Evolutionary conservation across 2,113 vertebrate species (phyloP), one percentile per base, ranked within the genome.

Genomic region (Progne subis): DNA sequence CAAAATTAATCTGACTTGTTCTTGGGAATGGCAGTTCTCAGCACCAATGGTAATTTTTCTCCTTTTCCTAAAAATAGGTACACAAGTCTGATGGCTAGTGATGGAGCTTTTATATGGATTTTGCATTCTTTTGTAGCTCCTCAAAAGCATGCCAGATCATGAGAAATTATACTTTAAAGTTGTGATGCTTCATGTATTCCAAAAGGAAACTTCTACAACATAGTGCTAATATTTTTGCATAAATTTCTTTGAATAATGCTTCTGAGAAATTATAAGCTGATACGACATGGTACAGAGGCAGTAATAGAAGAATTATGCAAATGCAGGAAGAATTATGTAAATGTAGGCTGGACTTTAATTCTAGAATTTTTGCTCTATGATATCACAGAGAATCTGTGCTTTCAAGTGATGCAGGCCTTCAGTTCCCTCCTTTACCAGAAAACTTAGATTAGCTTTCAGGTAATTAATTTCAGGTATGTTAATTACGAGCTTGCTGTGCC

Each of bases 371-470:
- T 67, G 26, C 31, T 50, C 18, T 56, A 43, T 34, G 43, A 21
- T 68, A 64, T 37, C 3, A 1, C 11, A 19, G 56, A 63, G 46
- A 46, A 70, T 29, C 50, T 70, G 18, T 41, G 34, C 17, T 85
- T 90, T 80, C 31, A 11, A 80, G 57, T 85, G 57, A 31, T 64
- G n/a, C 11, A 68, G 52, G 41, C 56, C n/a, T 63, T 79, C 61
- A n/a, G 2, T 64, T 60, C 18, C 41, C 39, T 74, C 53, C 85
- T 76, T 86, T 60, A n/a, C 41, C 52, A 55, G 60, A 79, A 84
- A 92, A 46, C 39, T n/a, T 50, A 19, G 71, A 70, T 94, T 94
- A 74, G 75, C 94, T 92, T 92, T 77, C 81, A 55, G 34, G 23
- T 53, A 59, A 70, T 92, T 88, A 82, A 88, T 88, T 69, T 75